A percentile compares a stretch with the other conserved stretches of the same genome.
Conservation (phyloP, 2,888 invertebrate genomes). For the Tenthredo livida region DNA sequence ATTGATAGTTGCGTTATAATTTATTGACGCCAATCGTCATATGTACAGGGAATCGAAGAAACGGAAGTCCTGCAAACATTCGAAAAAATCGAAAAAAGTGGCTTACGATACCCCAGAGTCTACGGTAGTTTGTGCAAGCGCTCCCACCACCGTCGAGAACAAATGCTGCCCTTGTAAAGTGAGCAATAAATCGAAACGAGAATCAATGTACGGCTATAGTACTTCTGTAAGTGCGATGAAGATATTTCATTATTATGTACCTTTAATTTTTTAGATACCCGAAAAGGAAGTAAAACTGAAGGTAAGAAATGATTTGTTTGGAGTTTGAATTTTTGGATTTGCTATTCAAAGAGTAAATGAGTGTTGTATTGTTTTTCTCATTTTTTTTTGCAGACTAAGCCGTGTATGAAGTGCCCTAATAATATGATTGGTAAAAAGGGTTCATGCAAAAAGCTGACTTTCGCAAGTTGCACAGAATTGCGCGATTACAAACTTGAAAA, state of each 20-base stretch:
- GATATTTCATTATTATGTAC: not conserved
- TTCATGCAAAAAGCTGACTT: conserved; percentile 23
- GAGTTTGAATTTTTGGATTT: too few relatives aligned
- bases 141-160: not conserved
- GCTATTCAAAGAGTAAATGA: not conserved
- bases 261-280: conserved; percentile 16
- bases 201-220: too few relatives aligned
- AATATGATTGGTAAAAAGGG: not conserved
- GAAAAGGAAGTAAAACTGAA: conserved; percentile 7
- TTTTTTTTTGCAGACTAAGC: not conserved
- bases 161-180: conserved; percentile 13
- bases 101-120: not conserved
- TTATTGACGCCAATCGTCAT: not conserved
- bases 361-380: not conserved
- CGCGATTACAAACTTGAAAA: conserved; percentile 17
- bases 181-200: not conserved
- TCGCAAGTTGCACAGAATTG: conserved; percentile 15
- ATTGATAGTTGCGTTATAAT: not conserved
- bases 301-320: not conserved
- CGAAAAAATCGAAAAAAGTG: not conserved
- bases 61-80: not conserved
- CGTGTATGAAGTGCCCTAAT: conserved; percentile 12
- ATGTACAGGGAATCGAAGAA: conserved; percentile 11
- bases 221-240: too few relatives aligned
- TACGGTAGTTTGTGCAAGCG: not conserved